Percentiles rank a stretch among this genome's conserved stretches.
Conservation (phyloP, 1,140 invertebrate genomes). For the Drosophila sturtevanti region DNA sequence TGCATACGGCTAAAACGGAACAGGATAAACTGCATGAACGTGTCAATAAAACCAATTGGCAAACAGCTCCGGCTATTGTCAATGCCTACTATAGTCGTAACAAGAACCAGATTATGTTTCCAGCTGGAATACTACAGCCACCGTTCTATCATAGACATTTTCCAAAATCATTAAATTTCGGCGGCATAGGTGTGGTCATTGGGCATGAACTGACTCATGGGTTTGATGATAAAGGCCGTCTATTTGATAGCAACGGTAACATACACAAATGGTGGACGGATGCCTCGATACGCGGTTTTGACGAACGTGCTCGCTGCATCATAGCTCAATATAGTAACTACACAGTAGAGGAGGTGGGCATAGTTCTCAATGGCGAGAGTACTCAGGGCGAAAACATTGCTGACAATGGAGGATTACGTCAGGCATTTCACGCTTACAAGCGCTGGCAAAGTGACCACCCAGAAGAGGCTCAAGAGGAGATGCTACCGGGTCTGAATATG, state of each 20-base stretch:
- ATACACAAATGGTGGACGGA: constrained; percentile 91
- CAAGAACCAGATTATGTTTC: constrained; percentile 98
- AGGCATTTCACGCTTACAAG: constrained; percentile 87
- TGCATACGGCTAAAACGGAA: constrained; percentile 88
- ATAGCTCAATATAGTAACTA: constrained; percentile 87
- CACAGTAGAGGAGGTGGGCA: constrained; percentile 86
- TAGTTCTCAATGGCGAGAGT: constrained; percentile 83
- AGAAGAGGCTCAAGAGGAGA: constrained; percentile 82
- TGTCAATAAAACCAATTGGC: constrained; percentile 94
- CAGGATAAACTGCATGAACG: constrained; percentile 86
- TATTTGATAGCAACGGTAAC: constrained; percentile 88
- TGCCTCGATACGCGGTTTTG: constrained; percentile 85
- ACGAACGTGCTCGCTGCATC: constrained; percentile 90
- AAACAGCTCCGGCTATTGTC: constrained; percentile 95
- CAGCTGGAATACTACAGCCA: constrained; percentile 95
- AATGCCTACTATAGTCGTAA: constrained; percentile 98
- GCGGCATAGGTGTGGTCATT: constrained; percentile 88
- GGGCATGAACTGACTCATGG: constrained; percentile 89
- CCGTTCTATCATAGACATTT: constrained; percentile 94
- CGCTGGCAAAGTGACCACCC: constrained; percentile 69
- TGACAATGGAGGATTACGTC: constrained; percentile 94
- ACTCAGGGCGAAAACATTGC: constrained; percentile 93
- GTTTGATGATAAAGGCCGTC: constrained; percentile 87
- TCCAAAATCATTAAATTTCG: constrained; percentile 91
- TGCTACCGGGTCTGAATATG: constrained; percentile 88